Conservation (phyloP, 2,888 invertebrate genomes). For the Sylvicola cinctus region DNA sequence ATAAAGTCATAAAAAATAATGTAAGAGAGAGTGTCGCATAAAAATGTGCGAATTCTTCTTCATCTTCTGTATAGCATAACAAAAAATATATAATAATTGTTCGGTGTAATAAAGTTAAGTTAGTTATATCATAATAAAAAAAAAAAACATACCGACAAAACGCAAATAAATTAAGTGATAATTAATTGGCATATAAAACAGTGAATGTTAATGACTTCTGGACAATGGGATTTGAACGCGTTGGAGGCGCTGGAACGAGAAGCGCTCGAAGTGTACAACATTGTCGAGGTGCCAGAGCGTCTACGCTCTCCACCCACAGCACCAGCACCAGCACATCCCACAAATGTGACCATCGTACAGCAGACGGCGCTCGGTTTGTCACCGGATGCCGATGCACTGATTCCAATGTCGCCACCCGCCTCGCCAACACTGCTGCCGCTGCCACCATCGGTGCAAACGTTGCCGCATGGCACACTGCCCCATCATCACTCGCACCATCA, state of each 20-base stretch:
- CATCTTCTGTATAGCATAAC: too few relatives aligned
- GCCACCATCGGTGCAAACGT: conserved; percentile 5
- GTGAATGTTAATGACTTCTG: conserved; percentile 19
- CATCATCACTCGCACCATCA: conserved; percentile 4
- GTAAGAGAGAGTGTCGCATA: too few relatives aligned
- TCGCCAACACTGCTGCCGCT: conserved; percentile 16
- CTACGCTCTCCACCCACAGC: conserved; percentile 8
- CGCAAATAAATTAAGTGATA: too few relatives aligned
- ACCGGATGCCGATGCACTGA: conserved; percentile 4
- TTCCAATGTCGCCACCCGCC: conserved; percentile 12
- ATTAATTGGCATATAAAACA: too few relatives aligned
- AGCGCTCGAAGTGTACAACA: conserved; percentile 21
- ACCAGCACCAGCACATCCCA: too few relatives aligned
- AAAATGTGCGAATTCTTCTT: too few relatives aligned
- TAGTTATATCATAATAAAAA: too few relatives aligned
- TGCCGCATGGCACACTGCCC: background rate
- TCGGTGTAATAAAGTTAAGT: too few relatives aligned
- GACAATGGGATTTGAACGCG: conserved; percentile 25
- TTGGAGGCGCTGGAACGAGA: conserved; percentile 25
- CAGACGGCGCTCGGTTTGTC: conserved; percentile 14
- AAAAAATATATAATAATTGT: too few relatives aligned
- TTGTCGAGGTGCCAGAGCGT: conserved; percentile 18
- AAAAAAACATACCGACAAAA: too few relatives aligned
- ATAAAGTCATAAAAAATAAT: too few relatives aligned
- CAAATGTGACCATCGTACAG: conserved; percentile 7